Percentiles rank a stretch among this genome's conserved stretches.
Conservation (phyloP, 2,888 invertebrate genomes). For the Coenonympha glycerion region DNA sequence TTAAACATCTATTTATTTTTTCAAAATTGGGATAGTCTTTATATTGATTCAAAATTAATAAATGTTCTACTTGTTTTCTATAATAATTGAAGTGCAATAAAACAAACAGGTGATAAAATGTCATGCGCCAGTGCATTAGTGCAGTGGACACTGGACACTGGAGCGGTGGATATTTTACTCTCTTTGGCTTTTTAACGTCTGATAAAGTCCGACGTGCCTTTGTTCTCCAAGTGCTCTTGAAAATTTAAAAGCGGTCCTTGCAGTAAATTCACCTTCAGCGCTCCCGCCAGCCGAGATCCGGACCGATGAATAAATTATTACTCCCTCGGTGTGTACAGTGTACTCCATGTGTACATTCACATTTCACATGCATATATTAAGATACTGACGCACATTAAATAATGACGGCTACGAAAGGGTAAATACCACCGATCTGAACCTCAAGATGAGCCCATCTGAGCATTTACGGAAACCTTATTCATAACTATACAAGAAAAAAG, state of each 20-base stretch:
- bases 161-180: conserved; percentile 67
- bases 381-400: not conserved
- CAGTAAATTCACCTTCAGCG: conserved; percentile 53
- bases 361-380: conserved; percentile 1
- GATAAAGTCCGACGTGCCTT: conserved; percentile 58
- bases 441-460: too few relatives aligned
- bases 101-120: conserved; percentile 55
- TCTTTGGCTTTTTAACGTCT: conserved; percentile 65
- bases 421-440: too few relatives aligned
- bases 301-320: conserved; percentile 54
- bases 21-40: too few relatives aligned
- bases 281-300: conserved; percentile 42
- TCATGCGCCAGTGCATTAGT: conserved; percentile 48
- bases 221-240: conserved; percentile 58
- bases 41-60: too few relatives aligned
- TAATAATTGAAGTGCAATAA: conserved; percentile 14
- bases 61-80: too few relatives aligned
- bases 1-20: too few relatives aligned
- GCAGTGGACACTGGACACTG: conserved; percentile 62
- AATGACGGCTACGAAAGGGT: too few relatives aligned
- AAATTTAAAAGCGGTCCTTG: conserved; percentile 64
- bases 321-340: conserved; percentile 26
- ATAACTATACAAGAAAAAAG: too few relatives aligned
- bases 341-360: not conserved
- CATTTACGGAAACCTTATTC: too few relatives aligned